A percentile compares a stretch with the other conserved stretches of the same genome.
These are phyloP conservation scores for Aproaerema taeniolella DNA, from an alignment of 2,888 invertebrate species.

Conservation along the genomic window DNA sequence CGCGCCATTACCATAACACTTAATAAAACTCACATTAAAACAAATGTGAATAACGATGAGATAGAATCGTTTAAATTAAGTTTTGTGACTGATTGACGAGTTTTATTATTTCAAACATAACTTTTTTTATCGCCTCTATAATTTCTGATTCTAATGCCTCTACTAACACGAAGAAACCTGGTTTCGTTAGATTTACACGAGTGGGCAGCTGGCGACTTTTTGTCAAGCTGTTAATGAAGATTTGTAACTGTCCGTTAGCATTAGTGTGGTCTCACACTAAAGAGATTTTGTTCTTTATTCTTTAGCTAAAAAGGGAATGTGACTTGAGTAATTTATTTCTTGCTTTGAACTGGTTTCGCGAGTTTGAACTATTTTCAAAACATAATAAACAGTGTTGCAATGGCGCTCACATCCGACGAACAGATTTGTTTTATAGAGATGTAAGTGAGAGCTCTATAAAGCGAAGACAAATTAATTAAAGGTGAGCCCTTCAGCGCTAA, in stretches of 20 bases:
- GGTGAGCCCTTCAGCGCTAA: conserved; percentile 36
- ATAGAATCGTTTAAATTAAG: background rate
- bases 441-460: conserved; percentile 32
- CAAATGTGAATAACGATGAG: too few relatives aligned
- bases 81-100: conserved; percentile 9
- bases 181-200: conserved; percentile 47
- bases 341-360: conserved; percentile 54
- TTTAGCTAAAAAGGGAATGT: conserved; percentile 43
- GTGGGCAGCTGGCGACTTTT: conserved; percentile 53
- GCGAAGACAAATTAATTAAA: conserved; percentile 52
- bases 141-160: conserved; percentile 23
- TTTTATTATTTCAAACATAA: conserved; percentile 13
- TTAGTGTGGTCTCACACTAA: conserved; percentile 53
- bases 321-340: conserved; percentile 45
- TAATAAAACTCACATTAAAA: background rate
- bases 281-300: conserved; percentile 45
- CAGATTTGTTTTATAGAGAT: conserved; percentile 43
- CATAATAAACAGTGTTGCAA: conserved; percentile 33
- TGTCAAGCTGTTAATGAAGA: conserved; percentile 66
- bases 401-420: conserved; percentile 29
- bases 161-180: conserved; percentile 32
- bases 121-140: conserved; percentile 16
- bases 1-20: conserved; percentile 27
- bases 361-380: conserved; percentile 40
- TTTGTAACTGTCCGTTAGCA: conserved; percentile 54